Conservation (phyloP, 2,113 vertebrate genomes). For the Ceyx cyanopectus region DNA sequence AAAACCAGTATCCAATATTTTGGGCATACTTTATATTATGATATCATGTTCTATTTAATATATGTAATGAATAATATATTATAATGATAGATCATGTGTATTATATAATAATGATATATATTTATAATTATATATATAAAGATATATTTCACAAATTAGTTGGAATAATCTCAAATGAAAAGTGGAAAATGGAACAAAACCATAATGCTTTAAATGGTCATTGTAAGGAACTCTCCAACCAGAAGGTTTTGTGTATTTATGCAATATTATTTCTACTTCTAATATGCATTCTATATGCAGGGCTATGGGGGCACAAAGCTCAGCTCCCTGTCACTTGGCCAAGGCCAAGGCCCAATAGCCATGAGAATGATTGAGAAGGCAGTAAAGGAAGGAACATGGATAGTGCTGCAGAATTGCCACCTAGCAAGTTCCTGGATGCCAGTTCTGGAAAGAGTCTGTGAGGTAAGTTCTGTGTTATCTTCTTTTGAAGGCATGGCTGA, state of each 20-base stretch:
- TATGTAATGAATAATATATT: too few relatives aligned
- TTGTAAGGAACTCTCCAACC: neutral
- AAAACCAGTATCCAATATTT: neutral
- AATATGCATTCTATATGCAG: conserved; percentile 56
- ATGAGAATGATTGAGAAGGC: conserved; percentile 87
- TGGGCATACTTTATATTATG: neutral
- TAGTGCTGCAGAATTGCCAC: conserved; percentile 93
- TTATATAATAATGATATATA: too few relatives aligned
- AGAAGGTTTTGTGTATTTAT: neutral
- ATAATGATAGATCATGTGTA: too few relatives aligned
- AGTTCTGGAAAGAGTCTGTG: conserved; percentile 87
- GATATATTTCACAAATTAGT: neutral
- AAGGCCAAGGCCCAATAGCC: conserved; percentile 92
- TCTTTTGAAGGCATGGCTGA: neutral
- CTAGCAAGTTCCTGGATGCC: conserved; percentile 94
- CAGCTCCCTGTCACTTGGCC: conserved; percentile 88
- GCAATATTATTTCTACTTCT: neutral
- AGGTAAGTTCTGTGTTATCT: conserved; percentile 74
- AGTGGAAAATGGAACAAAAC: neutral
- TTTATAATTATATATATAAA: too few relatives aligned
- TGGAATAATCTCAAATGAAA: neutral
- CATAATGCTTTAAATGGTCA: neutral
- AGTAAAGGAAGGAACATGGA: conserved; percentile 88
- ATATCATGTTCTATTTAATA: neutral
- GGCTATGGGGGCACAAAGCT: conserved; percentile 86